These are phyloP conservation scores for Ephydatia muelleri DNA, from an alignment of 37 sponge, comb jelly and placozoan species.

Conservation along the genomic window DNA sequence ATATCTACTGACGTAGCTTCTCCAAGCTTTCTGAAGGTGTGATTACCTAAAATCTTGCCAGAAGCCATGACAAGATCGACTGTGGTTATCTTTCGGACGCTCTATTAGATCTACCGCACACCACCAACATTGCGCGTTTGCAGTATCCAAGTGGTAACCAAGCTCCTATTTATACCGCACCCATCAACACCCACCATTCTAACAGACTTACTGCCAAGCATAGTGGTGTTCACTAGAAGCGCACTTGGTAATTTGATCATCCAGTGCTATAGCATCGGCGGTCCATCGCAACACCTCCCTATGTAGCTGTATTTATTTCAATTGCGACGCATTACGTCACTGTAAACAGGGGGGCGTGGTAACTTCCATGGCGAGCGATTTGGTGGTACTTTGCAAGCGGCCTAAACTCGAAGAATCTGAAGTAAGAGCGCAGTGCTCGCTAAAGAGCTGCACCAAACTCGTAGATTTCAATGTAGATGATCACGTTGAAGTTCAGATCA, in stretches of 20 bases:
- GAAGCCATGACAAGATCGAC: background rate
- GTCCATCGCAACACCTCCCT: background rate
- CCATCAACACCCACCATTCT: background rate
- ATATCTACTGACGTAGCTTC: background rate
- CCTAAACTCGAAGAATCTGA: constrained; percentile 6
- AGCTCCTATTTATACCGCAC: background rate
- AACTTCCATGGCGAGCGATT: background rate
- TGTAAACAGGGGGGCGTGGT: background rate
- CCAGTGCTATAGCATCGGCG: background rate
- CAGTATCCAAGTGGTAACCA: background rate
- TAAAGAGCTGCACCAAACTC: constrained; percentile 2
- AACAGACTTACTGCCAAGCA: constrained; percentile 1
- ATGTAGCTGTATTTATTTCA: background rate
- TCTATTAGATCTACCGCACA: background rate
- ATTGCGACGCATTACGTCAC: background rate
- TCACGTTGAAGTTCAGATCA: background rate
- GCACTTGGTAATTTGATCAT: background rate
- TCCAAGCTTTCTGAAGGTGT: background rate
- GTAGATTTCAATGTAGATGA: background rate
- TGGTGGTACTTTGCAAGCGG: background rate
- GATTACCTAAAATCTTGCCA: background rate
- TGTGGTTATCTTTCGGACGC: background rate
- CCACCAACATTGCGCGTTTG: background rate
- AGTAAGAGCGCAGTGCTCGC: background rate
- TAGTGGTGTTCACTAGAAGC: background rate